Evolutionary conservation across 2,888 invertebrate genomes (phyloP).

Genomic region (Drosophila affinis): DNA sequence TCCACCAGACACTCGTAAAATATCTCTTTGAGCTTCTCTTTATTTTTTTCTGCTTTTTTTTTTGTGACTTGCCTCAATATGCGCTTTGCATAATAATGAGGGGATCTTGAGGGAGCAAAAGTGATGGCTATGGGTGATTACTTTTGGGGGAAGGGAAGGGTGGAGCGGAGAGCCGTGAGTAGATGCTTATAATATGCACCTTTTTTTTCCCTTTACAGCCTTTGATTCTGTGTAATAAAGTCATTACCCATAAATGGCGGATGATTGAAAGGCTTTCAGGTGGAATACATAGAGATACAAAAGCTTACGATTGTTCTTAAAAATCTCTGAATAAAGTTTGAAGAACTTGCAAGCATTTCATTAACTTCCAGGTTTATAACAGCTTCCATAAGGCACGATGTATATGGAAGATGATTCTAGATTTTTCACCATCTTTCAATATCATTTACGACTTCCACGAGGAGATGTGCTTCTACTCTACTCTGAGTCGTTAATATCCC

Average conservation of each 20-base stretch:
- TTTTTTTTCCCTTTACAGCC: not conserved
- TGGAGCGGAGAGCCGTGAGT: not conserved
- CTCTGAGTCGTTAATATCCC: too few species aligned
- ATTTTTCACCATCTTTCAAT: too few species aligned
- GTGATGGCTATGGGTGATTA: conserved; percentile 16
- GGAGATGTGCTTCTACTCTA: too few species aligned
- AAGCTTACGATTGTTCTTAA: too few species aligned
- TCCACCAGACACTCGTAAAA: conserved; percentile 31
- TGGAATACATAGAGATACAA: too few species aligned
- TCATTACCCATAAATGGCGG: not conserved
- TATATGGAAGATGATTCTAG: too few species aligned
- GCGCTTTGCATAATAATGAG: conserved; percentile 75
- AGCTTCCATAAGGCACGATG: too few species aligned
- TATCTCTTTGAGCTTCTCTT: conserved; percentile 14
- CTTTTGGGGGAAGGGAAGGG: not conserved
- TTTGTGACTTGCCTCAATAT: conserved; percentile 60
- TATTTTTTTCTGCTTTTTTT: conserved; percentile 25
- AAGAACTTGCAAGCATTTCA: too few species aligned
- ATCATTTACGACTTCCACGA: too few species aligned
- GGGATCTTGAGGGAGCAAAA: conserved; percentile 40
- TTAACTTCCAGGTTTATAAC: too few species aligned
- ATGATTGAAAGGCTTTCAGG: not conserved
- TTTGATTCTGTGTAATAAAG: not conserved
- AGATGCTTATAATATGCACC: conserved; percentile 16
- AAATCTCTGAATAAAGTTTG: too few species aligned